phyloP scores from a whole-genome alignment of 1,140 invertebrate species.

The Lepeophtheirus salmonis region DNA sequence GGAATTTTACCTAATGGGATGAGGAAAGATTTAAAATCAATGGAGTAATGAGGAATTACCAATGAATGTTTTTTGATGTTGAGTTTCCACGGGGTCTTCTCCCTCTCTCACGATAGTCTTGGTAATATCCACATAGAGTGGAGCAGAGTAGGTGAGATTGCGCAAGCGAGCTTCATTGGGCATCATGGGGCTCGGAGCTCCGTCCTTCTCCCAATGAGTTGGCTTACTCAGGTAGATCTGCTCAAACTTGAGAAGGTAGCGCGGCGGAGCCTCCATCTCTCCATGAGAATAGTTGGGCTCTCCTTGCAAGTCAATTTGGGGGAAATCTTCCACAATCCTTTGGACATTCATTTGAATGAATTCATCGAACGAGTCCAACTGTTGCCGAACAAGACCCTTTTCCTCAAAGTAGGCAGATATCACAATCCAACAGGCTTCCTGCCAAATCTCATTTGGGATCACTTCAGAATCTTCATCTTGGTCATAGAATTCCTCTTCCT shows the following conservation, averaged over 20 bases:
- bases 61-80: conserved; percentile 94
- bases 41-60: too few species aligned
- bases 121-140: conserved; percentile 92
- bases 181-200: conserved; percentile 95
- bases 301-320: conserved; percentile 85
- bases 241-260: conserved; percentile 87
- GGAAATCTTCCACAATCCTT: conserved; percentile 93
- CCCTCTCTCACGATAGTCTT: conserved; percentile 81
- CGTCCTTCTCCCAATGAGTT: conserved; percentile 99
- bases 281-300: conserved; percentile 87
- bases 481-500: conserved; percentile 13
- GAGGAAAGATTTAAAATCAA: too few species aligned
- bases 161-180: conserved; percentile 76
- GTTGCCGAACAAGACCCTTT: conserved; percentile 93
- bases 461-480: conserved; percentile 48
- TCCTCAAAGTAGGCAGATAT: conserved; percentile 99
- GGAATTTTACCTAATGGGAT: too few species aligned
- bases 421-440: conserved; percentile 99
- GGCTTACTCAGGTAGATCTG: conserved; percentile 97
- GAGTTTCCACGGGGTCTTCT: conserved; percentile 73
- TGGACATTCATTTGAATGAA: conserved; percentile 99
- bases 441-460: conserved; percentile 86
- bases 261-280: conserved; percentile 74
- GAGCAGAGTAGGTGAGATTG: conserved; percentile 84
- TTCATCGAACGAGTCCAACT: conserved; percentile 96